phyloP scores from a whole-genome alignment of 2,113 vertebrate genomes.

The Cynocephalus volans region DNA sequence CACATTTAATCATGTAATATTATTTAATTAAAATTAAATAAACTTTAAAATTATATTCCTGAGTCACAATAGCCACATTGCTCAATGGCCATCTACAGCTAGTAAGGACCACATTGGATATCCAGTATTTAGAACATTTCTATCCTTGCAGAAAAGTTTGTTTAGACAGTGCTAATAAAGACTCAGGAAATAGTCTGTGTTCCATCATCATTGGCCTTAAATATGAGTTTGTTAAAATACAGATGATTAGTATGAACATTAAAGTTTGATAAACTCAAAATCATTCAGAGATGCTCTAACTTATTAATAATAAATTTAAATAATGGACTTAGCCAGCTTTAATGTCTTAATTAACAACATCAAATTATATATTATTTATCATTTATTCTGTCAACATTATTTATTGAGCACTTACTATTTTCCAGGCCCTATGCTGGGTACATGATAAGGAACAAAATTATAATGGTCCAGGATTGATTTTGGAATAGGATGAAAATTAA shows the following conservation, averaged over 20 bases:
- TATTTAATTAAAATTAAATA: constrained; percentile 1
- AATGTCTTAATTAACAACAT: background rate
- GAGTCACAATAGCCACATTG: background rate
- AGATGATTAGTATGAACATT: background rate
- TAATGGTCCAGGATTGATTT: background rate
- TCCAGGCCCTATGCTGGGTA: background rate
- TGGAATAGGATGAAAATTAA: background rate
- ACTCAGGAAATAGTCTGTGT: background rate
- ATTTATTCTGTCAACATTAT: background rate
- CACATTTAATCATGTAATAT: background rate
- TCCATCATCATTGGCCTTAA: background rate
- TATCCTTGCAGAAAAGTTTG: background rate
- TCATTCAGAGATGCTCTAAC: background rate
- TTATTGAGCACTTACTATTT: background rate
- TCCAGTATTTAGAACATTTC: background rate
- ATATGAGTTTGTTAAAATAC: background rate
- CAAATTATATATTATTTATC: background rate
- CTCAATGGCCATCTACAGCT: background rate
- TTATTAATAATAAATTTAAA: background rate
- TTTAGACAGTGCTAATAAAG: background rate
- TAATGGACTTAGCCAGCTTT: background rate
- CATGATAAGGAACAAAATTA: background rate
- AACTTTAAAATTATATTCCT: background rate
- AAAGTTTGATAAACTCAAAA: background rate
- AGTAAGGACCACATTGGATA: background rate